Evolutionary conservation across 53 echinoderm and acorn worm species (phyloP).

Genomic region (Pentamera pediparva): DNA sequence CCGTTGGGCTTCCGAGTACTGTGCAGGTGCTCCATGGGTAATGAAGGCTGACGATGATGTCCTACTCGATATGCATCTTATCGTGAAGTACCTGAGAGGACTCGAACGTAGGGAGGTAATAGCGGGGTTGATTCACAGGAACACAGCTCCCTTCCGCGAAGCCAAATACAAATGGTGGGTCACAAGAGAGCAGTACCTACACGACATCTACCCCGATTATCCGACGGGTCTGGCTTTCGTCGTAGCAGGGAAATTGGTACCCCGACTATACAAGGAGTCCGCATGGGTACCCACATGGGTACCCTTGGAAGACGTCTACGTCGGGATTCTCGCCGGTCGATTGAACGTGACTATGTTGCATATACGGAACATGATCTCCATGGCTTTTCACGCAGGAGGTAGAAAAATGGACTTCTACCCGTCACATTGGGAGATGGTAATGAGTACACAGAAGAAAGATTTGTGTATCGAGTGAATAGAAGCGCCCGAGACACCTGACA

Average conservation of each 20-base stretch:
- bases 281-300: conserved; percentile 8
- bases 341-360: too few species aligned
- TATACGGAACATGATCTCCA: too few species aligned
- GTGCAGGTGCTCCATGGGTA: not conserved
- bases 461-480: too few species aligned
- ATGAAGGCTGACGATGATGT: not conserved
- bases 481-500: too few species aligned
- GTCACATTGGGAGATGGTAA: too few species aligned
- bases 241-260: too few species aligned
- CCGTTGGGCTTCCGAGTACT: not conserved
- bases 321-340: too few species aligned
- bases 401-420: too few species aligned
- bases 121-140: not conserved
- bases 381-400: too few species aligned
- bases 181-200: not conserved
- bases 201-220: not conserved
- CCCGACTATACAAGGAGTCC: too few species aligned
- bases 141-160: not conserved
- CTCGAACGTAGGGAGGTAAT: not conserved
- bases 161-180: too few species aligned
- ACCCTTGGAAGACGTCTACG: not conserved
- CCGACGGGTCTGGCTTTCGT: not conserved
- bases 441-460: too few species aligned
- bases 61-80: not conserved
- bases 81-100: not conserved